Conservation (phyloP, 2,113 vertebrate species). For the Syngnathus scovelli region DNA sequence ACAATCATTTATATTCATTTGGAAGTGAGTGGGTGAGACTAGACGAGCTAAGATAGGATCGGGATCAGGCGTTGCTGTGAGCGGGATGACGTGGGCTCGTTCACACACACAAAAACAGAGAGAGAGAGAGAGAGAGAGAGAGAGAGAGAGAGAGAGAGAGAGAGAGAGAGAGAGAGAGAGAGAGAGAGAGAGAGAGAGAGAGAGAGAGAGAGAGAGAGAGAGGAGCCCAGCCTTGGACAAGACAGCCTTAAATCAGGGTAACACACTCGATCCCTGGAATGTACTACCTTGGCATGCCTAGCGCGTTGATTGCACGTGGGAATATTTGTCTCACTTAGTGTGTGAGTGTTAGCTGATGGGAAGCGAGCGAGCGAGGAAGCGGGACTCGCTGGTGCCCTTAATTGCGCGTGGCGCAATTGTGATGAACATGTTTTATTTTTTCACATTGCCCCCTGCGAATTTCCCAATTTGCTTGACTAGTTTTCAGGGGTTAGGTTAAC, state of each 20-base stretch:
- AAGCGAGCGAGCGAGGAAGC: slow-evolving; percentile 30
- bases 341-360: slow-evolving; percentile 51
- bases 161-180: not conserved
- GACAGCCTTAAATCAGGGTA: slow-evolving; percentile 41
- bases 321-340: slow-evolving; percentile 61
- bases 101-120: slow-evolving; percentile 5
- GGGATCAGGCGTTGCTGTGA: slow-evolving; percentile 19
- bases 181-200: not conserved
- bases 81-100: slow-evolving; percentile 26
- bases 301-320: slow-evolving; percentile 47
- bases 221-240: slow-evolving; percentile 11
- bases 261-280: slow-evolving; percentile 45
- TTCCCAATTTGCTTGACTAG: too few relatives aligned
- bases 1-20: slow-evolving; percentile 73
- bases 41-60: slow-evolving; percentile 55
- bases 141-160: not conserved
- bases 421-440: too few relatives aligned
- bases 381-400: not conserved
- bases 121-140: not conserved
- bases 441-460: too few relatives aligned
- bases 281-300: slow-evolving; percentile 49
- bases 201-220: not conserved
- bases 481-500: too few relatives aligned
- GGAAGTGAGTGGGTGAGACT: slow-evolving; percentile 56
- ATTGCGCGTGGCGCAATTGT: too few relatives aligned